phyloP scores from a whole-genome alignment of 1,140 invertebrate species.

The Drosophila pruinosa region DNA sequence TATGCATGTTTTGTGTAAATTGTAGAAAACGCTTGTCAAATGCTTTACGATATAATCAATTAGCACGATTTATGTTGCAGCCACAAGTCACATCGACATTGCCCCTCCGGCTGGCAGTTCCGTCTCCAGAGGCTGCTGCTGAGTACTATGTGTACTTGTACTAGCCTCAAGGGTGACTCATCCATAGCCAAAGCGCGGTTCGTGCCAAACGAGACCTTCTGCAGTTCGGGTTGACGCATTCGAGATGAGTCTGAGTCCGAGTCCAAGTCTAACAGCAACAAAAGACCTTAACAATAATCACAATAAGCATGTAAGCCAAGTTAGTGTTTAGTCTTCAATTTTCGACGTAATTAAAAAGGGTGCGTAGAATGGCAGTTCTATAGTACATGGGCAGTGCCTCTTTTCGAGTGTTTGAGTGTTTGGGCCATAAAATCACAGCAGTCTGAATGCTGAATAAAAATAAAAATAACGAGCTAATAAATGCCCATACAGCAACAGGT shows the following conservation, averaged over 20 bases:
- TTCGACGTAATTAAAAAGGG: conserved; percentile 70
- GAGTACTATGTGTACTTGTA: conserved; percentile 28
- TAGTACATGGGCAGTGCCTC: background rate
- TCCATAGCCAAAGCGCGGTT: conserved; percentile 38
- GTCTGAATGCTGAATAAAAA: conserved; percentile 7
- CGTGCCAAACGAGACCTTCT: conserved; percentile 78
- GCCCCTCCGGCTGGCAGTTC: conserved; percentile 34
- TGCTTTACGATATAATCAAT: conserved; percentile 70
- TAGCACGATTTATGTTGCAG: conserved; percentile 78
- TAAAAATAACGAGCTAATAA: conserved; percentile 78
- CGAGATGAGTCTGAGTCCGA: conserved; percentile 18
- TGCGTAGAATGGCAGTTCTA: conserved; percentile 46
- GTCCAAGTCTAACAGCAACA: conserved; percentile 15
- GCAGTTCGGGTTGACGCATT: conserved; percentile 54
- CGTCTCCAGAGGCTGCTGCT: background rate
- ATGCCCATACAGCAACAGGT: conserved; percentile 58
- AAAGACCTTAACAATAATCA: conserved; percentile 6
- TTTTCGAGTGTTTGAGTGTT: conserved; percentile 18
- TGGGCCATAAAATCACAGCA: conserved; percentile 44
- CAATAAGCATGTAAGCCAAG: conserved; percentile 17
- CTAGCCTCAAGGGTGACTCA: conserved; percentile 68
- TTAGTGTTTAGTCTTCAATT: background rate
- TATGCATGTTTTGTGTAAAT: conserved; percentile 74
- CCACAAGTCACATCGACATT: conserved; percentile 1
- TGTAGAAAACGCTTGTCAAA: conserved; percentile 67